Percentiles rank a stretch among this genome's conserved stretches.
phyloP scores from a whole-genome alignment of 2,888 invertebrate genomes.

The Eristalis tenax region DNA sequence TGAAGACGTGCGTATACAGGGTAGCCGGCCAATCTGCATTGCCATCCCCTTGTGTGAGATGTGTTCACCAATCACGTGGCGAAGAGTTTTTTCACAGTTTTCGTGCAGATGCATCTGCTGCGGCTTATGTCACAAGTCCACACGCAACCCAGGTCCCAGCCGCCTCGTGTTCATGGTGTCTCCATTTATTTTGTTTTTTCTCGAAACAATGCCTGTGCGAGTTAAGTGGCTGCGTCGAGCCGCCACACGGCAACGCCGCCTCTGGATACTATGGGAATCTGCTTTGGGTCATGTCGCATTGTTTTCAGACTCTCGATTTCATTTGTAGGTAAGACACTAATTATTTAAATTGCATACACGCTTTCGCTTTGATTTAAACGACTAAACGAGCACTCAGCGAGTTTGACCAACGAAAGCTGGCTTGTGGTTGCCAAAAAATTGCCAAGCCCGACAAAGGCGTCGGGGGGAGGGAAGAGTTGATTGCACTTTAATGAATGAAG shows the following conservation, averaged over 20 bases:
- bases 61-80: slow-evolving; percentile 21
- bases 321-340: slow-evolving; percentile 30
- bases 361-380: slow-evolving; percentile 55
- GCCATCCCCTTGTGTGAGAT: neutral
- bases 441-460: neutral
- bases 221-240: slow-evolving; percentile 49
- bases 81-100: slow-evolving; percentile 18
- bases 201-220: slow-evolving; percentile 38
- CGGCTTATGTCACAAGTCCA: slow-evolving; percentile 54
- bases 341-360: slow-evolving; percentile 45
- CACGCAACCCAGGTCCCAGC: neutral
- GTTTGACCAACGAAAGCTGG: neutral
- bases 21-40: neutral
- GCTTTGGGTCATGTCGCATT: slow-evolving; percentile 10
- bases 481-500: neutral
- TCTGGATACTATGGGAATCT: slow-evolving; percentile 27
- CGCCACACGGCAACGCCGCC: neutral
- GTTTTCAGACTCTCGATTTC: slow-evolving; percentile 20
- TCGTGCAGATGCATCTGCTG: neutral
- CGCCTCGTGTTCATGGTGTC: neutral
- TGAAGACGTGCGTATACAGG: slow-evolving; percentile 41
- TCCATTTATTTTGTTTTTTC: neutral
- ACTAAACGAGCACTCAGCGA: slow-evolving; percentile 1
- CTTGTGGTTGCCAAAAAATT: slow-evolving; percentile 2
- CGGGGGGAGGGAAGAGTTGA: neutral